These are phyloP conservation scores for Fundulus diaphanus DNA, from an alignment of 2,797 vertebrate genomes.

Conservation along the genomic window DNA sequence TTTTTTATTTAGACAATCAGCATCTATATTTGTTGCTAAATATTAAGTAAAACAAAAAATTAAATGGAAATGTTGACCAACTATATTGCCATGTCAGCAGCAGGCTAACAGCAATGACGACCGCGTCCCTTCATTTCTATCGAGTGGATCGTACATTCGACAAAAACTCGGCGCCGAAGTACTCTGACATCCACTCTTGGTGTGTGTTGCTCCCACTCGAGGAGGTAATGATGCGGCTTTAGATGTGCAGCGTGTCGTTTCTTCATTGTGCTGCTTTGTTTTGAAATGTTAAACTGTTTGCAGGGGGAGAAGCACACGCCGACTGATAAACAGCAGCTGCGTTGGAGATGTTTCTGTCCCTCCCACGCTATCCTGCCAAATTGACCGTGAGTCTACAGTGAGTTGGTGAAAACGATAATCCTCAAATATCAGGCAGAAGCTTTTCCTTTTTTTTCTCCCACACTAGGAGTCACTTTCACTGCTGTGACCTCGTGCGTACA, in stretches of 20 bases:
- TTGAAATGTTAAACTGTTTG: slow-evolving; percentile 55
- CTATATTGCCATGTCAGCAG: not conserved
- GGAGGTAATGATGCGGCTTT: slow-evolving; percentile 25
- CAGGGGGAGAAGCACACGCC: slow-evolving; percentile 33
- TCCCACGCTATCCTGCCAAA: slow-evolving; percentile 55
- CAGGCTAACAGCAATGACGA: not conserved
- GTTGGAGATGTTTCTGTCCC: slow-evolving; percentile 37
- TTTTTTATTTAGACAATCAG: not conserved
- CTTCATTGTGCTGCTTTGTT: slow-evolving; percentile 36
- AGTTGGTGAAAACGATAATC: slow-evolving; percentile 58
- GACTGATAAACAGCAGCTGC: slow-evolving; percentile 47
- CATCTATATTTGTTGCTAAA: not conserved
- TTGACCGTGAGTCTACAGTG: slow-evolving; percentile 60
- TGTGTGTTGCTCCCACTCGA: slow-evolving; percentile 19
- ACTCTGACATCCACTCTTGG: slow-evolving; percentile 6
- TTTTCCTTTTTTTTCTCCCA: slow-evolving; percentile 2
- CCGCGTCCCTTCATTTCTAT: not conserved
- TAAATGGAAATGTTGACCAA: not conserved
- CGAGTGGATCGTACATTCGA: not conserved
- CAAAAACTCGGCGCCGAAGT: not conserved
- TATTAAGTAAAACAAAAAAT: not conserved
- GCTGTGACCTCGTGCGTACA: too few relatives aligned
- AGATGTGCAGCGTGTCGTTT: slow-evolving; percentile 8
- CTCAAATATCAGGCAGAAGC: slow-evolving; percentile 33
- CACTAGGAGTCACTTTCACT: too few relatives aligned